Evolutionary conservation across 2,888 invertebrate genomes (phyloP), one percentile per base, ranked within the genome.

Genomic region (Chalcis sispes): DNA sequence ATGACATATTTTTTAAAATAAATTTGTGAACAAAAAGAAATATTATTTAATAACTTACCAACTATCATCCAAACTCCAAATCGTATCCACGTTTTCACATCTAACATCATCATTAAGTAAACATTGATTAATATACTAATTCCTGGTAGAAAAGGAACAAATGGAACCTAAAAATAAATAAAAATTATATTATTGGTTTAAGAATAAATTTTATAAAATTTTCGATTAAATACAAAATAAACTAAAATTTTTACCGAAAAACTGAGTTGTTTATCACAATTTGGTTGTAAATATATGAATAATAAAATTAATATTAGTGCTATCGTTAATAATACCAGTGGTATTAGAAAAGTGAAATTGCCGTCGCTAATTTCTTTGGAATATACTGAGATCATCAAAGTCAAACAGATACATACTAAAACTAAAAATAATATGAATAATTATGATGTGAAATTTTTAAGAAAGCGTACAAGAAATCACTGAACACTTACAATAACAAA

Each of bases 31-130:
- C 5, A 70, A 7, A 46, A 56, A 5, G 18, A 46, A 20, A 66
- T 10, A 46, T 50, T 72, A 61, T 54, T 10, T 0, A 27, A 61
- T 5, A n/a, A 64, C 67, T 69, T 59, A 95, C 97, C 97, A 79
- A 96, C 89, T 13, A 88, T 85, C 90, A 96, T 92, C 97, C 97
- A 97, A 36, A 95, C 89, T 2, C 89, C 90, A 85, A 96, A 95
- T 80, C 96, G 89, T n/a, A 96, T 90, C 97, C 97, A 97, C 0
- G 97, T 97, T 79, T 91, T 90, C 0, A 88, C 82, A 80, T 94
- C 94, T 80, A 97, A 90, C 88, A 95, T 92, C 72, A 95, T 89
- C 96, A 97, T 96, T 25, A 97, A 90, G 86, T 96, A 95, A 71
- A 96, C 91, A 85, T 97, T 97, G 54, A 95, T 91, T 81, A 96